Evolutionary conservation across 2,797 vertebrate species (phyloP).

Genomic region (Fistularia commersonii): DNA sequence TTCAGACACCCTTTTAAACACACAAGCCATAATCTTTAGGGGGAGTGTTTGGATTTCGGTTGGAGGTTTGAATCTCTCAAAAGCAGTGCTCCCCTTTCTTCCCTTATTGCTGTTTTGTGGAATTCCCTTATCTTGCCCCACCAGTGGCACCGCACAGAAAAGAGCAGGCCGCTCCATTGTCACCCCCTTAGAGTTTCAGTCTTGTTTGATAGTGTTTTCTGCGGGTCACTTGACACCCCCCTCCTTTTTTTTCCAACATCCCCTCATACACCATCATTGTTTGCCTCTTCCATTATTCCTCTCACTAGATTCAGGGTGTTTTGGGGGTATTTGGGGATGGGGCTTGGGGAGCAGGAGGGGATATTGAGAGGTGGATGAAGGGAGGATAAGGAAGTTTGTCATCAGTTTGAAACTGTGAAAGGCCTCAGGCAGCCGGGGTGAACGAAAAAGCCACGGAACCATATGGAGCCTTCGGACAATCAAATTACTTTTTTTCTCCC

Average conservation of each 20-base stretch:
- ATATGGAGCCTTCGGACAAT: conserved; percentile 74
- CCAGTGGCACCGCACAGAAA: conserved; percentile 74
- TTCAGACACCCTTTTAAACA: conserved; percentile 73
- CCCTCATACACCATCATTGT: conserved; percentile 63
- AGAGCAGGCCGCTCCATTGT: conserved; percentile 76
- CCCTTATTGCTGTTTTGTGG: conserved; percentile 68
- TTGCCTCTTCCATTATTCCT: conserved; percentile 72
- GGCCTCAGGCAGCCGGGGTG: conserved; percentile 56
- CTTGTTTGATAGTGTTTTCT: conserved; percentile 79
- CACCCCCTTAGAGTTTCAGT: conserved; percentile 69
- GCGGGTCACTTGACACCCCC: conserved; percentile 76
- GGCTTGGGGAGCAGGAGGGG: conserved; percentile 28
- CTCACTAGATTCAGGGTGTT: conserved; percentile 78
- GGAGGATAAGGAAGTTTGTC: conserved; percentile 72
- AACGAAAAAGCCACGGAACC: conserved; percentile 58
- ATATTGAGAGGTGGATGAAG: conserved; percentile 59
- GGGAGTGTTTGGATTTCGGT: conserved; percentile 70
- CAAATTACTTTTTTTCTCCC: conserved; percentile 63
- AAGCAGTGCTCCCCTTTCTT: conserved; percentile 66
- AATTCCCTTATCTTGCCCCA: conserved; percentile 82
- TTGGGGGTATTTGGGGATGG: conserved; percentile 40
- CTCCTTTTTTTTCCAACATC: conserved; percentile 48
- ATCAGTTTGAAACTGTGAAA: conserved; percentile 63
- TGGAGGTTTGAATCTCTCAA: conserved; percentile 72
- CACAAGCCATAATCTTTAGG: conserved; percentile 74